phyloP scores from a whole-genome alignment of 2,888 invertebrate species.

The Drosophila cracens region DNA sequence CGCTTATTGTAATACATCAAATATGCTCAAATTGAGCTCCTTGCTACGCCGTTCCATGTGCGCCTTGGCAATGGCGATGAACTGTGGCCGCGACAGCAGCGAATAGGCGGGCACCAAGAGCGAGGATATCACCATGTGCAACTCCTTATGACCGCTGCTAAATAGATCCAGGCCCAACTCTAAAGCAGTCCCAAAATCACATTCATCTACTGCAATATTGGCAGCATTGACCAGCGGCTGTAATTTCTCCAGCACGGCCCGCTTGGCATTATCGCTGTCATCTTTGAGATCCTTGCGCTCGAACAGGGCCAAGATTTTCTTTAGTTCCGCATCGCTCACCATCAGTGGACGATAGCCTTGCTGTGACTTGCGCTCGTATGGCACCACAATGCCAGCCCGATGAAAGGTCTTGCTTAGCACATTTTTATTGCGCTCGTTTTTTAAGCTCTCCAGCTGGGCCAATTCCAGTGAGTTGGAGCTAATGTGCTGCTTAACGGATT shows the following conservation, averaged over 20 bases:
- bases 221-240: constrained; percentile 92
- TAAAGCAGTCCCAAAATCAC: constrained; percentile 96
- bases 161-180: constrained; percentile 95
- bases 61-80: constrained; percentile 90
- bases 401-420: constrained; percentile 91
- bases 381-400: constrained; percentile 93
- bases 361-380: constrained; percentile 91
- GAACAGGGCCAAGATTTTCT: constrained; percentile 89
- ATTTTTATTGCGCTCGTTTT: constrained; percentile 87
- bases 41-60: constrained; percentile 90
- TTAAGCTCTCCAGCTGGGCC: constrained; percentile 86
- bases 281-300: constrained; percentile 84
- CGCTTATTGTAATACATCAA: constrained; percentile 63
- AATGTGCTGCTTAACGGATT: constrained; percentile 88
- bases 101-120: constrained; percentile 91
- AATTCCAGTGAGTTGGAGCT: constrained; percentile 87
- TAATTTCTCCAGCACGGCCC: constrained; percentile 88
- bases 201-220: constrained; percentile 93
- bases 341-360: constrained; percentile 93
- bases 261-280: constrained; percentile 85
- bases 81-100: constrained; percentile 90
- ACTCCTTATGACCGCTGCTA: constrained; percentile 89
- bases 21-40: constrained; percentile 86
- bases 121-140: constrained; percentile 88
- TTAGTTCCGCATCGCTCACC: constrained; percentile 89